Percentiles rank a stretch among this genome's conserved stretches.
These are phyloP conservation scores for Tillus elongatus DNA, from an alignment of 2,888 invertebrate species.

Conservation along the genomic window DNA sequence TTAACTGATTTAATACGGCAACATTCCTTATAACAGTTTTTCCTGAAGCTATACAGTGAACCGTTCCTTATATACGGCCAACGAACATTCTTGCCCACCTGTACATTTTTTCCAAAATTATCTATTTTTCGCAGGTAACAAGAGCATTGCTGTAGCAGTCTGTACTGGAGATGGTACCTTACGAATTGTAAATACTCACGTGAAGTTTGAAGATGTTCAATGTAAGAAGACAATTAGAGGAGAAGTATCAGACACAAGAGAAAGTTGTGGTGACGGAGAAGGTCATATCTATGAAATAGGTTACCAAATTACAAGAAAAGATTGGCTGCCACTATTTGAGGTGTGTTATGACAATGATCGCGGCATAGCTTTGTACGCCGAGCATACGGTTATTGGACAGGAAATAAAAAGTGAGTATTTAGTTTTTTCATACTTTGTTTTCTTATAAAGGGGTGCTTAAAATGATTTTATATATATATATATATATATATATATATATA, in stretches of 20 bases:
- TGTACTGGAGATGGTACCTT: not conserved
- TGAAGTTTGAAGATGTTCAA: constrained; percentile 25
- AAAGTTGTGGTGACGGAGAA: constrained; percentile 28
- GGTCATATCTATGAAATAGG: constrained; percentile 32
- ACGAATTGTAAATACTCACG: not conserved
- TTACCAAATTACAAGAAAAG: constrained; percentile 23
- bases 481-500: no score
- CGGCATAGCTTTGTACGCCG: constrained; percentile 35
- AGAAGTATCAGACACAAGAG: constrained; percentile 25
- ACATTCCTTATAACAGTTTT: no score
- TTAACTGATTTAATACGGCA: no score
- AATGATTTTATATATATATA: no score
- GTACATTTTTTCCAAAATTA: no score
- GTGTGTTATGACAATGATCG: constrained; percentile 34
- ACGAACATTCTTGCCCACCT: no score
- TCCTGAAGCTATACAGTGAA: no score
- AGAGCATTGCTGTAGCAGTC: not conserved
- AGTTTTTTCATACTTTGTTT: no score
- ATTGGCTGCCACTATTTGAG: constrained; percentile 31
- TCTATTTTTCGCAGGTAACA: not conserved
- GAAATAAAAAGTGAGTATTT: constrained; percentile 35
- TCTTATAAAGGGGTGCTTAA: no score
- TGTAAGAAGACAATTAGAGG: constrained; percentile 30
- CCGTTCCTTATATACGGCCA: no score
- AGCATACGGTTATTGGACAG: constrained; percentile 36